A percentile compares a stretch with the other conserved stretches of the same genome.
These are phyloP conservation scores for Zaprionus tsacasi DNA, from an alignment of 1,140 invertebrate genomes.

Conservation along the genomic window DNA sequence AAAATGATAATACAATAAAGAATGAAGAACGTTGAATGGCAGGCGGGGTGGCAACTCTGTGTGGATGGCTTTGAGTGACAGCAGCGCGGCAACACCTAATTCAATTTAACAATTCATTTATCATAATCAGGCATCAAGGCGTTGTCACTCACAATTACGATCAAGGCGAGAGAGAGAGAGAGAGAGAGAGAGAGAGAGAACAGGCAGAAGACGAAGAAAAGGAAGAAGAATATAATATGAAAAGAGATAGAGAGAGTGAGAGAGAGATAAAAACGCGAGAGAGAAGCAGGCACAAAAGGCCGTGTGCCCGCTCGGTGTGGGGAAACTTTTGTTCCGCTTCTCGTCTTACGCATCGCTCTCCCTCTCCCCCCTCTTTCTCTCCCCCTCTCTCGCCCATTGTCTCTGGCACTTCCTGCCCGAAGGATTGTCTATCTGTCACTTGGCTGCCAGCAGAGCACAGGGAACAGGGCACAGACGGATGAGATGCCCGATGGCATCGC, in stretches of 20 bases:
- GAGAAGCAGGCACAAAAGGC: conserved; percentile 47
- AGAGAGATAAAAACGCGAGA: neutral
- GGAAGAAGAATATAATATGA: neutral
- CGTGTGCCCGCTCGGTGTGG: conserved; percentile 1
- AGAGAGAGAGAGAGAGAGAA: conserved; percentile 9
- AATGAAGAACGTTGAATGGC: conserved; percentile 5
- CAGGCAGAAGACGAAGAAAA: neutral
- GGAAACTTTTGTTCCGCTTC: conserved; percentile 52
- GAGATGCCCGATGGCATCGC: neutral
- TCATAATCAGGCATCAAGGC: conserved; percentile 82
- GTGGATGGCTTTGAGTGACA: conserved; percentile 73
- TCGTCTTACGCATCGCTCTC: conserved; percentile 55
- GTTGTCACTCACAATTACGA: conserved; percentile 82
- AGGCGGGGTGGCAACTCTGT: conserved; percentile 49
- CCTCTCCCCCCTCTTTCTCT: neutral
- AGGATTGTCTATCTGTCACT: conserved; percentile 74
- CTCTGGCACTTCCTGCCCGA: conserved; percentile 54
- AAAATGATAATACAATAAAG: conserved; percentile 5
- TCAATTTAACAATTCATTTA: conserved; percentile 83
- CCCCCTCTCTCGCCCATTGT: conserved; percentile 35
- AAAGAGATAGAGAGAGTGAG: conserved; percentile 29
- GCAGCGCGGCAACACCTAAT: conserved; percentile 78
- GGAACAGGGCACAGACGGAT: conserved; percentile 8
- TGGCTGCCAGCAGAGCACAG: conserved; percentile 54
- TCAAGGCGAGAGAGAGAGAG: conserved; percentile 42